phyloP scores from a whole-genome alignment of 2,797 vertebrate genomes.

The Gymnoscopelus braueri region DNA sequence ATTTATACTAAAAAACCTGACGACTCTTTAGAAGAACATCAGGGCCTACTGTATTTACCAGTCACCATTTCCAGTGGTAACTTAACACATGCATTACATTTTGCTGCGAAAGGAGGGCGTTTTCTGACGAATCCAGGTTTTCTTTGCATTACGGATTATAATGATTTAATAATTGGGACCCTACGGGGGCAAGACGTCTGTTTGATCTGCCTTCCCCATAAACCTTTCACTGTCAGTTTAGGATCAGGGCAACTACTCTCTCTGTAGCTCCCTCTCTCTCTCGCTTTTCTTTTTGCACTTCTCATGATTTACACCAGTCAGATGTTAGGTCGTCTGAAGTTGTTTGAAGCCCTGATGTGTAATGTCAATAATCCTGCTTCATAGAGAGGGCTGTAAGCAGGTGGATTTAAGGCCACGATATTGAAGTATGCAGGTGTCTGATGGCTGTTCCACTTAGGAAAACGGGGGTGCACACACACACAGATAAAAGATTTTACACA shows the following conservation, averaged over 20 bases:
- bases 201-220: not conserved
- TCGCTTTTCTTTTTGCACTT: slow-evolving; percentile 11
- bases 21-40: too few relatives aligned
- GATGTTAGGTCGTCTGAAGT: slow-evolving; percentile 34
- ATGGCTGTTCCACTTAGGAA: too few relatives aligned
- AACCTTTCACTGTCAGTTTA: slow-evolving; percentile 10
- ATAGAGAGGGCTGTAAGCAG: slow-evolving; percentile 15
- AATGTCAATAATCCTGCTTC: slow-evolving; percentile 38
- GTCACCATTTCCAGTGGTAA: too few relatives aligned
- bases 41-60: too few relatives aligned
- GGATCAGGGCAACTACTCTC: slow-evolving; percentile 15
- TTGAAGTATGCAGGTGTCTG: slow-evolving; percentile 44
- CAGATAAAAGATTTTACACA: not conserved
- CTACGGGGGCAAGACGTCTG: slow-evolving; percentile 7
- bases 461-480: slow-evolving; percentile 18
- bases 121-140: not conserved
- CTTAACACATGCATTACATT: not conserved
- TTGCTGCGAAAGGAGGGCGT: not conserved
- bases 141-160: not conserved
- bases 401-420: slow-evolving; percentile 31
- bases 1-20: not conserved
- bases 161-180: slow-evolving; percentile 8
- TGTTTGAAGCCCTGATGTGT: slow-evolving; percentile 20
- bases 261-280: not conserved
- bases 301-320: slow-evolving; percentile 35